phyloP scores from a whole-genome alignment of 2,797 vertebrate species.

The Eutrigla gurnardus region DNA sequence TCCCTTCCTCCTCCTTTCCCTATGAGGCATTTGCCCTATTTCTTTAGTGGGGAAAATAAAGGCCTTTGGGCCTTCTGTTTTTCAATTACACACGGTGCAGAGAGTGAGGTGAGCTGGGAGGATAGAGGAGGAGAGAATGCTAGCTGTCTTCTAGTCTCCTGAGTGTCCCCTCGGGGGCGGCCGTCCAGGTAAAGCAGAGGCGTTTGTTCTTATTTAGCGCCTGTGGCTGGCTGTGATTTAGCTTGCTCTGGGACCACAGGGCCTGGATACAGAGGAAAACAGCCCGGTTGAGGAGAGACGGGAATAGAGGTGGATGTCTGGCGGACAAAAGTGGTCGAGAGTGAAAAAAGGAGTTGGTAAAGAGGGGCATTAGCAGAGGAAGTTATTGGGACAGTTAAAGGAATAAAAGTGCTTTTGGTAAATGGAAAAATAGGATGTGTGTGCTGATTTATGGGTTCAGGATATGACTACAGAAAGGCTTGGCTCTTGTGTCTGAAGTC shows the following conservation, averaged over 20 bases:
- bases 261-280: conserved; percentile 40
- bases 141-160: conserved; percentile 38
- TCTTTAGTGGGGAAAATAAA: conserved; percentile 49
- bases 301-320: conserved; percentile 22
- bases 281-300: conserved; percentile 11
- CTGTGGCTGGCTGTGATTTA: conserved; percentile 70
- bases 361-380: not conserved
- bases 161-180: conserved; percentile 63
- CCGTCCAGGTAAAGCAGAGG: conserved; percentile 67
- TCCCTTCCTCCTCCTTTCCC: conserved; percentile 27
- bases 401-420: conserved; percentile 5
- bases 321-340: conserved; percentile 1
- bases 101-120: conserved; percentile 33
- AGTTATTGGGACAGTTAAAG: not conserved
- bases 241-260: conserved; percentile 42
- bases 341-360: not conserved
- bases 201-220: conserved; percentile 74
- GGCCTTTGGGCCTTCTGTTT: conserved; percentile 60
- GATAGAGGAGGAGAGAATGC: conserved; percentile 43
- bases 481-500: conserved; percentile 42
- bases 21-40: conserved; percentile 51
- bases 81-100: conserved; percentile 64
- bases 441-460: conserved; percentile 5
- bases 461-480: conserved; percentile 33
- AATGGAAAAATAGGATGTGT: not conserved